Evolutionary conservation across 2,113 vertebrate species (phyloP).

Genomic region (Trematomus loennbergii): DNA sequence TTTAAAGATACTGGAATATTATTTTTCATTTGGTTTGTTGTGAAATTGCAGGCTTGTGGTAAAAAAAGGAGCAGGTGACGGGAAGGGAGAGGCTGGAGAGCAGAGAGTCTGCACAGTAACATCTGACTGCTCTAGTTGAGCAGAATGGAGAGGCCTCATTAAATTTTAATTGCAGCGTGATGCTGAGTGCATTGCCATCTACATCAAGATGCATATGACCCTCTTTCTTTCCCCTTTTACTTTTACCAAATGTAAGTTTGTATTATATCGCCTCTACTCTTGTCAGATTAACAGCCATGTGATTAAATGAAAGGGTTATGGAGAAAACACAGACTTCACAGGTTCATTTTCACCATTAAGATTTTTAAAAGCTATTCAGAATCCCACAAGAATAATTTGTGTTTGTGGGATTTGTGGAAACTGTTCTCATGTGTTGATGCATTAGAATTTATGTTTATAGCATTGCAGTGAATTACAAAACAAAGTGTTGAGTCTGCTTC

Average conservation of each 20-base stretch:
- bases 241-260: slow-evolving; percentile 37
- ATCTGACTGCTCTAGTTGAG: slow-evolving; percentile 59
- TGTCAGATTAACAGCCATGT: slow-evolving; percentile 19
- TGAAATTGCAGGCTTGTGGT: slow-evolving; percentile 16
- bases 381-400: neutral
- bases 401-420: neutral
- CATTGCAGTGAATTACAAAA: neutral
- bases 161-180: slow-evolving; percentile 77
- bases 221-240: slow-evolving; percentile 52
- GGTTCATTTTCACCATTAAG: slow-evolving; percentile 5
- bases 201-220: slow-evolving; percentile 68
- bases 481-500: neutral
- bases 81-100: slow-evolving; percentile 48
- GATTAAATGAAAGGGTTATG: slow-evolving; percentile 29
- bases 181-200: slow-evolving; percentile 69
- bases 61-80: slow-evolving; percentile 17
- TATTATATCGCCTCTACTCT: slow-evolving; percentile 17
- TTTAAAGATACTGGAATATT: slow-evolving; percentile 16
- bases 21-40: slow-evolving; percentile 42
- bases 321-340: neutral
- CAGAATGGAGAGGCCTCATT: slow-evolving; percentile 73
- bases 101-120: slow-evolving; percentile 53
- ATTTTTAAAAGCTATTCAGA: neutral
- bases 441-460: neutral
- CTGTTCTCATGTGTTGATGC: neutral